Evolutionary conservation across 2,113 vertebrate species (phyloP).

Genomic region (Etheostoma cragini): DNA sequence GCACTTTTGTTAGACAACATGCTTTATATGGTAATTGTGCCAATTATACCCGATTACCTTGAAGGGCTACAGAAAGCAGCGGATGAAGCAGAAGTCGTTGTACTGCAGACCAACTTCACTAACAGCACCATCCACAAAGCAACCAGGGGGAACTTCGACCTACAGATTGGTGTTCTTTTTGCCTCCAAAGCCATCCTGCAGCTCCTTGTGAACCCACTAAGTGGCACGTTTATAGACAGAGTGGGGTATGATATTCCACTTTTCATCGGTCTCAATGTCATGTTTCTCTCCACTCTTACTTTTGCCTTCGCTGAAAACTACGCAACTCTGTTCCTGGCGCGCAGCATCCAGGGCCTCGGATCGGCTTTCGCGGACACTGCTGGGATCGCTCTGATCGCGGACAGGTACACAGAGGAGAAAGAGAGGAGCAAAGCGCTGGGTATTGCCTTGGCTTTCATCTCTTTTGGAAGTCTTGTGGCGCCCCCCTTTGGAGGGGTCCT

Average conservation of each 20-base stretch:
- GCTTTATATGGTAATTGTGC: constrained; percentile 99
- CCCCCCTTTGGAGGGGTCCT: constrained; percentile 96
- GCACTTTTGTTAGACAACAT: constrained; percentile 97
- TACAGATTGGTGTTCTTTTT: constrained; percentile 96
- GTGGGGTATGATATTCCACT: constrained; percentile 95
- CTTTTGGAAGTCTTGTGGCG: constrained; percentile 94
- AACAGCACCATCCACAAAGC: constrained; percentile 67
- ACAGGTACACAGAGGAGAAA: constrained; percentile 90
- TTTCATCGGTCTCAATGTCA: constrained; percentile 91
- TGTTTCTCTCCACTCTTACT: constrained; percentile 93
- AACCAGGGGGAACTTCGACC: constrained; percentile 88
- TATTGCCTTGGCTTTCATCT: constrained; percentile 97
- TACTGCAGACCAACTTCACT: constrained; percentile 69
- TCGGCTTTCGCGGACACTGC: constrained; percentile 97
- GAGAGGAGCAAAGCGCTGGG: constrained; percentile 94
- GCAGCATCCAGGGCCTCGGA: constrained; percentile 95
- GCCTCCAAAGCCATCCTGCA: constrained; percentile 97
- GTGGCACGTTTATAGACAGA: constrained; percentile 95
- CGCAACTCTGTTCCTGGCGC: constrained; percentile 90
- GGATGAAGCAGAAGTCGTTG: constrained; percentile 48
- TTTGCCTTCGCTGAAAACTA: constrained; percentile 96
- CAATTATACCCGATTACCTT: constrained; percentile 95
- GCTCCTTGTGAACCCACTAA: constrained; percentile 94
- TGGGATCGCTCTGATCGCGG: constrained; percentile 95
- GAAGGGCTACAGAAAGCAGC: constrained; percentile 79